A percentile compares a stretch with the other conserved stretches of the same genome.
These are phyloP conservation scores for Chascanopsetta lugubris DNA, from an alignment of 2,113 vertebrate genomes.

Conservation along the genomic window DNA sequence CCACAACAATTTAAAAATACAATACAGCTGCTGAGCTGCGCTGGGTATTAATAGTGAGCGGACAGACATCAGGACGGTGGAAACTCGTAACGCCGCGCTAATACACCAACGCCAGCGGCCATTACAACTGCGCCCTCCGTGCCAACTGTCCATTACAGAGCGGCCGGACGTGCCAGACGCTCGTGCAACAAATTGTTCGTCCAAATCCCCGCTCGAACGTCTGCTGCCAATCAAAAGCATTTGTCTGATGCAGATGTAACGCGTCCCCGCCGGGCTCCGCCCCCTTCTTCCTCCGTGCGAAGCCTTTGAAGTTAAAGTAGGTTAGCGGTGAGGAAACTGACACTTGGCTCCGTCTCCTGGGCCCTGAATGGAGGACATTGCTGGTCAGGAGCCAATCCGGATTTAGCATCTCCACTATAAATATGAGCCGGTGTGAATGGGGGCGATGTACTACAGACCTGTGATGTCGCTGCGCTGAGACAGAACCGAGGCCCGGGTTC, in stretches of 20 bases:
- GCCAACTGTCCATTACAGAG: background rate
- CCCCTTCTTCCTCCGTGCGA: conserved; percentile 14
- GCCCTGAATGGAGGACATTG: conserved; percentile 73
- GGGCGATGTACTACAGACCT: conserved; percentile 65
- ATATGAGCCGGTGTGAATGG: conserved; percentile 79
- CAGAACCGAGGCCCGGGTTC: conserved; percentile 38
- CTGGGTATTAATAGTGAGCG: background rate
- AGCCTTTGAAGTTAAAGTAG: conserved; percentile 61
- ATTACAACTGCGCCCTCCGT: background rate
- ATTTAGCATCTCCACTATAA: conserved; percentile 79
- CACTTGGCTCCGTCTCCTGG: conserved; percentile 61
- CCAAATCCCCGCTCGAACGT: too few species aligned
- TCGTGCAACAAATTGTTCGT: background rate
- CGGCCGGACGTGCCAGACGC: background rate
- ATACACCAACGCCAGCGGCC: background rate
- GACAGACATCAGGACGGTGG: background rate
- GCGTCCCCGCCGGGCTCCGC: conserved; percentile 6
- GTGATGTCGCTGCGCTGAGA: conserved; percentile 26
- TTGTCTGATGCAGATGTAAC: background rate
- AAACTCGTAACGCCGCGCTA: background rate
- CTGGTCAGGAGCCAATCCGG: conserved; percentile 78
- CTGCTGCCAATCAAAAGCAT: background rate
- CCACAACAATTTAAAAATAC: background rate
- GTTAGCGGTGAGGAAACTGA: conserved; percentile 69
- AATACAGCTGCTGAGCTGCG: background rate